Evolutionary conservation across 92 coral and sea anemone genomes (phyloP).

Genomic region (Paramuricea clavata): DNA sequence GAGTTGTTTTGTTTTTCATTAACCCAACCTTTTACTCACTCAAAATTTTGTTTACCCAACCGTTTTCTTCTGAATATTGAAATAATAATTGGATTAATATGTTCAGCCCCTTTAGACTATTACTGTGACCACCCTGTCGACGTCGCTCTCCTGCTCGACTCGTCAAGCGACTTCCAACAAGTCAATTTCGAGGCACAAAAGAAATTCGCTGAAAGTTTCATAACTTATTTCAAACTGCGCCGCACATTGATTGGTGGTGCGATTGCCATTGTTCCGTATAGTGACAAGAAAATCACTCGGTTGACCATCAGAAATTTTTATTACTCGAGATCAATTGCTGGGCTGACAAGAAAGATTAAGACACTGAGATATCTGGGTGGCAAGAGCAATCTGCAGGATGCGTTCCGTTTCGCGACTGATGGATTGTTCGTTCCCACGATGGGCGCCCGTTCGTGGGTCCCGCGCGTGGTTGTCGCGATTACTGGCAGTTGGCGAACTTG

Average conservation of each 20-base stretch:
- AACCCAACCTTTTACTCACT: too few relatives aligned
- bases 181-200: background rate
- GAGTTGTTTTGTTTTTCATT: too few relatives aligned
- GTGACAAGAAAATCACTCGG: background rate
- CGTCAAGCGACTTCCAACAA: background rate
- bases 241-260: background rate
- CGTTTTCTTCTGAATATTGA: too few relatives aligned
- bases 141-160: conserved; percentile 24
- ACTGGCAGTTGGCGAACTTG: conserved; percentile 36
- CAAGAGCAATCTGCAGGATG: background rate
- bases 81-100: too few relatives aligned
- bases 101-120: conserved; percentile 9
- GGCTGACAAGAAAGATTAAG: background rate
- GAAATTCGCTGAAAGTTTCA: conserved; percentile 7
- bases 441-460: conserved; percentile 41
- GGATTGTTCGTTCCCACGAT: background rate
- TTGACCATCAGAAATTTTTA: background rate
- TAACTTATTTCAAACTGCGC: background rate
- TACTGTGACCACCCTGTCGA: conserved; percentile 18
- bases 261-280: conserved; percentile 5
- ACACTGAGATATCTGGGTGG: conserved; percentile 9
- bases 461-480: conserved; percentile 24
- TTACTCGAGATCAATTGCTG: background rate
- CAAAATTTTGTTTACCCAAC: too few relatives aligned
- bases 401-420: background rate